Conservation (phyloP, 2,888 invertebrate species). For the Abscondita cerata region DNA sequence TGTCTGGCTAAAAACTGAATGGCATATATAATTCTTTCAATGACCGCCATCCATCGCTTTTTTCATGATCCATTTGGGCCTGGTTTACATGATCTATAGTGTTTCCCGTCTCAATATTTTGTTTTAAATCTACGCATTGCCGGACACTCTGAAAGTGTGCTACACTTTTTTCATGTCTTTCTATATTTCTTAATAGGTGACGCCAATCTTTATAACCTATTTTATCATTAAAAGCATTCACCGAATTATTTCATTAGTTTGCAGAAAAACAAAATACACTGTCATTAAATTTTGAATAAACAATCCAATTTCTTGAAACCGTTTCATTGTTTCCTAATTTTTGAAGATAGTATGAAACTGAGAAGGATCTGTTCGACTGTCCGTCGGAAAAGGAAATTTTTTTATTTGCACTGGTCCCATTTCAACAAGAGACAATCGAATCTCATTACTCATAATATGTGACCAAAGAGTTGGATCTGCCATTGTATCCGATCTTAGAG, state of each 20-base stretch:
- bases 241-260: neutral
- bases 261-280: slow-evolving; percentile 1
- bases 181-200: slow-evolving; percentile 1
- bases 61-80: neutral
- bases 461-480: no score
- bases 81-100: neutral
- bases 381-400: neutral
- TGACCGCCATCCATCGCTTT: neutral
- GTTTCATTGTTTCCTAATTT: slow-evolving; percentile 1
- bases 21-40: neutral
- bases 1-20: neutral
- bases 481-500: no score
- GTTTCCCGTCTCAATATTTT: neutral
- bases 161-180: slow-evolving; percentile 5
- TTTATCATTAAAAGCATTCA: neutral
- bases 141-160: neutral
- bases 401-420: neutral
- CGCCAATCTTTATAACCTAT: neutral
- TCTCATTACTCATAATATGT: neutral
- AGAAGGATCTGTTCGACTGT: neutral
- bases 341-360: neutral
- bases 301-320: neutral
- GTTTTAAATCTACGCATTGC: neutral
- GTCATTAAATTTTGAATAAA: neutral
- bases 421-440: slow-evolving; percentile 1